Percentiles rank a stretch among this genome's conserved stretches.
phyloP scores from a whole-genome alignment of 2,113 vertebrate species.

The Corythornis cristatus region DNA sequence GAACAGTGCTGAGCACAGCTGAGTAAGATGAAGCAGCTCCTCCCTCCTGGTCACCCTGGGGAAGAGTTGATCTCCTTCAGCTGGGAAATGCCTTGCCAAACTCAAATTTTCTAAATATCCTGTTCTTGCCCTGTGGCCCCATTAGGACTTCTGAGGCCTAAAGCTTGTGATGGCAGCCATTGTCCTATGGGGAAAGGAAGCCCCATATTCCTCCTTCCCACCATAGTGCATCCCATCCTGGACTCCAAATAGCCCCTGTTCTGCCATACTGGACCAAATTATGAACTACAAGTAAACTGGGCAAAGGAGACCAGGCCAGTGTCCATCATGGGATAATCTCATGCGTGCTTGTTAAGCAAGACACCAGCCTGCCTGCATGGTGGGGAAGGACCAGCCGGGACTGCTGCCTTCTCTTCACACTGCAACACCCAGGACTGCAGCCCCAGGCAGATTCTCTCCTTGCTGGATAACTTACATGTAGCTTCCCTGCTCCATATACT shows the following conservation, averaged over 20 bases:
- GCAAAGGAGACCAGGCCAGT: background rate
- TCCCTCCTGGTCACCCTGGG: background rate
- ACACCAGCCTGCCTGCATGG: accelerated
- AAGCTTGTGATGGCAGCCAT: accelerated
- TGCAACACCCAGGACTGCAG: background rate
- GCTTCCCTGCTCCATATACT: slow-evolving; percentile 52
- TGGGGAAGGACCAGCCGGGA: background rate
- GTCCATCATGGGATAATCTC: background rate
- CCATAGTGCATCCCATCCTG: accelerated
- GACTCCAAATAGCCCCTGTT: background rate
- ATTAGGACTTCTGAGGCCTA: background rate
- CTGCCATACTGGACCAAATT: background rate
- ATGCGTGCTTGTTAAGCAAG: background rate
- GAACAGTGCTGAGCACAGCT: accelerated
- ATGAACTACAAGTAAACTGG: accelerated
- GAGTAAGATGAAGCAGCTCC: background rate
- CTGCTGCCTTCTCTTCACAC: background rate
- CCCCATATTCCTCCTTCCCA: background rate
- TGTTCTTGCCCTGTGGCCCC: background rate
- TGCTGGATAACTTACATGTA: background rate
- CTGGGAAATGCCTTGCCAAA: background rate
- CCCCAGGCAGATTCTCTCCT: slow-evolving; percentile 28
- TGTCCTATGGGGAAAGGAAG: background rate
- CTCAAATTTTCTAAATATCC: background rate
- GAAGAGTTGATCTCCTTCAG: background rate